Percentiles rank a stretch among this genome's conserved stretches.
These are phyloP conservation scores for Sphyrna mokarran DNA, from an alignment of 2,113 vertebrate species.

Conservation along the genomic window DNA sequence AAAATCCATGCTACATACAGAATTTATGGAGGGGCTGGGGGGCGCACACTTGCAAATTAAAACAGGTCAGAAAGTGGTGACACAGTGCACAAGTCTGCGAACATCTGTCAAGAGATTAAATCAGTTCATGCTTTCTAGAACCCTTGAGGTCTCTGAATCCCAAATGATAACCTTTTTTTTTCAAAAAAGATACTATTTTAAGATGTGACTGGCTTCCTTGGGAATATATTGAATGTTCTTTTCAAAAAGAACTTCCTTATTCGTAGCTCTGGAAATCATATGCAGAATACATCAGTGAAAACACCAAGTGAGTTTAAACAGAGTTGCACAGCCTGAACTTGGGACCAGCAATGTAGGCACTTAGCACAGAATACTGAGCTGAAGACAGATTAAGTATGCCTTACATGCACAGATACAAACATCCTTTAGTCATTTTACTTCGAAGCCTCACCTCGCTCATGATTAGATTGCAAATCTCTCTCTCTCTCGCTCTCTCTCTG, in stretches of 20 bases:
- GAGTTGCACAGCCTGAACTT: not conserved
- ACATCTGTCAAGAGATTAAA: not conserved
- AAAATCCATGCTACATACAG: not conserved
- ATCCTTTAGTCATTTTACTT: not conserved
- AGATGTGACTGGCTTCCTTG: not conserved
- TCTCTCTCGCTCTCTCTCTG: not conserved
- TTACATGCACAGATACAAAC: not conserved
- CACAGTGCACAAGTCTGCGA: not conserved
- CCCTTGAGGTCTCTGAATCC: not conserved
- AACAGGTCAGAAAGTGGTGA: not conserved
- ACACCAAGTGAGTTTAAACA: not conserved
- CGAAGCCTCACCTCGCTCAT: conserved; percentile 27
- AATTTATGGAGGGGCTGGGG: not conserved
- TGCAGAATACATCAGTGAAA: not conserved
- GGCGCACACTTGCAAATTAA: not conserved
- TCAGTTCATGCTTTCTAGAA: not conserved
- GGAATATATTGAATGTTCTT: not conserved
- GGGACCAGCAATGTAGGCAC: not conserved
- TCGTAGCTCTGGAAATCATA: not conserved
- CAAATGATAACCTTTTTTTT: not conserved
- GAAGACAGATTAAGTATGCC: conserved; percentile 1
- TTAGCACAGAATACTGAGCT: not conserved
- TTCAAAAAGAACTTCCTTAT: not conserved
- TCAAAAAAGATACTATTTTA: not conserved
- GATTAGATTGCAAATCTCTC: not conserved